Evolutionary conservation across 2,888 invertebrate species (phyloP).

Genomic region (Tinea pellionella): DNA sequence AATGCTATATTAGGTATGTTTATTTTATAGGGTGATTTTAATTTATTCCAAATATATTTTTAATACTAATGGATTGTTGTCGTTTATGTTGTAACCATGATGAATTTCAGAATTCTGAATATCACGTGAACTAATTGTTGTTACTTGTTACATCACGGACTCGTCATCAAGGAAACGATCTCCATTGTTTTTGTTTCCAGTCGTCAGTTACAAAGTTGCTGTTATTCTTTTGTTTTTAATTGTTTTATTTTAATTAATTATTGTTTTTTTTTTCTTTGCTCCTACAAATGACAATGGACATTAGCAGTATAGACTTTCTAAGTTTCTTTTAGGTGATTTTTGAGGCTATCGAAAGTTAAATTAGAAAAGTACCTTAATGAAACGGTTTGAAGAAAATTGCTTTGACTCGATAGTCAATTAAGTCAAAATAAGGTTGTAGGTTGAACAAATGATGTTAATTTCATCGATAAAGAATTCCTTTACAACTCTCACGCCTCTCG

Average conservation of each 20-base stretch:
- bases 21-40: too few species aligned
- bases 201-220: background rate
- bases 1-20: too few species aligned
- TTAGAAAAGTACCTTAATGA: too few species aligned
- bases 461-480: background rate
- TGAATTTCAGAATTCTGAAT: background rate
- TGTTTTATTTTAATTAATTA: background rate
- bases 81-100: background rate
- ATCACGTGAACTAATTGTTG: background rate
- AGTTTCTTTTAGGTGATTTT: background rate
- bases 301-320: background rate
- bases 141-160: background rate
- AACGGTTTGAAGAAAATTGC: too few species aligned
- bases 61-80: background rate
- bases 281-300: background rate
- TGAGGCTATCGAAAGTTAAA: too few species aligned
- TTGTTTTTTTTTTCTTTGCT: background rate
- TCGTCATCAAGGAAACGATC: constrained; percentile 7
- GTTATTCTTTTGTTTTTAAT: background rate
- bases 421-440: too few species aligned
- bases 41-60: background rate
- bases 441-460: background rate
- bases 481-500: background rate
- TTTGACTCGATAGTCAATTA: too few species aligned
- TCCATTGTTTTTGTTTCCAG: constrained; percentile 1